phyloP scores from a whole-genome alignment of 2,888 invertebrate species.

The Nemotelus nigrinus region DNA sequence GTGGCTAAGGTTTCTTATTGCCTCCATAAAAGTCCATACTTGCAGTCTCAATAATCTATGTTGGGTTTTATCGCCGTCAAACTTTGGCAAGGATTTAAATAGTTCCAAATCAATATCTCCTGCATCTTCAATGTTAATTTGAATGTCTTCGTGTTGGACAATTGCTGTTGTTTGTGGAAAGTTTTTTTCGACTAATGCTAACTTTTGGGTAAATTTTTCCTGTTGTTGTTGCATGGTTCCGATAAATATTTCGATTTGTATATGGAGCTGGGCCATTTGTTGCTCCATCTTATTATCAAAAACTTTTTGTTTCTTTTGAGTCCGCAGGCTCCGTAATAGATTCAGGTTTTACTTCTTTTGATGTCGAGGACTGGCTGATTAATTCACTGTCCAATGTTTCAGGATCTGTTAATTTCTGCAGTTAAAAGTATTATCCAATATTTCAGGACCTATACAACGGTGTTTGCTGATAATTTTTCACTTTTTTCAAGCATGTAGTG shows the following conservation, averaged over 20 bases:
- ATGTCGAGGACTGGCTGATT: background rate
- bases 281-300: background rate
- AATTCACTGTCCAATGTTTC: constrained; percentile 6
- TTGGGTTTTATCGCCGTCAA: constrained; percentile 9
- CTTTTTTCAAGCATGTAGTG: background rate
- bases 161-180: background rate
- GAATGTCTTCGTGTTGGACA: background rate
- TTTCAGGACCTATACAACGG: constrained; percentile 9
- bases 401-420: background rate
- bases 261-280: constrained; percentile 4
- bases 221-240: constrained; percentile 16
- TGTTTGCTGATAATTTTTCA: background rate
- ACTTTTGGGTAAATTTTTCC: background rate
- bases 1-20: background rate
- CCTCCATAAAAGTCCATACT: constrained; percentile 15
- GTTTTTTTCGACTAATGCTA: background rate
- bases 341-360: background rate
- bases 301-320: background rate
- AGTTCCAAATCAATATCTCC: background rate
- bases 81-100: constrained; percentile 11
- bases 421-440: background rate
- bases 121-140: background rate
- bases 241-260: background rate
- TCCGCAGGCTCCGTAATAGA: constrained; percentile 12
- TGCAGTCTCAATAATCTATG: background rate